These are phyloP conservation scores for Neomicropteryx cornuta DNA, from an alignment of 1,140 invertebrate genomes.

Conservation along the genomic window DNA sequence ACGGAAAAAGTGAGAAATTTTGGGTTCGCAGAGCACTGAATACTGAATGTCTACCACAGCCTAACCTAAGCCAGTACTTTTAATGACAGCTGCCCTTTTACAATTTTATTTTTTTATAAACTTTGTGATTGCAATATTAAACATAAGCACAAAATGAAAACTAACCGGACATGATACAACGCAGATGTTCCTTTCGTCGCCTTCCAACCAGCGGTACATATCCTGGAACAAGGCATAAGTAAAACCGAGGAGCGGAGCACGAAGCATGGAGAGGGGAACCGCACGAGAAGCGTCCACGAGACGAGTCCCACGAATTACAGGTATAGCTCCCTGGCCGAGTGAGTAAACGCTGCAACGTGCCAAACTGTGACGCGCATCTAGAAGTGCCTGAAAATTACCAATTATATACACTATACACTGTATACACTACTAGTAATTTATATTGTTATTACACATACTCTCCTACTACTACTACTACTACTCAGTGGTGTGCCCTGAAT, in stretches of 20 bases:
- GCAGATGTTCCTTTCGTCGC: constrained; percentile 70
- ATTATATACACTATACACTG: too few relatives aligned
- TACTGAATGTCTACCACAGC: too few relatives aligned
- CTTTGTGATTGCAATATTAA: too few relatives aligned
- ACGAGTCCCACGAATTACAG: constrained; percentile 32
- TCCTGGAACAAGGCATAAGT: constrained; percentile 75
- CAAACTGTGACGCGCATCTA: constrained; percentile 63
- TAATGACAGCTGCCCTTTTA: too few relatives aligned
- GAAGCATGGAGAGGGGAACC: constrained; percentile 24
- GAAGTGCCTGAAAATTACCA: constrained; percentile 39
- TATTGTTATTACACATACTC: too few relatives aligned
- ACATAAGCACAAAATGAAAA: constrained; percentile 16
- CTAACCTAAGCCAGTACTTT: too few relatives aligned
- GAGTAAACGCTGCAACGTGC: constrained; percentile 49
- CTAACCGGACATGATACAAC: constrained; percentile 79
- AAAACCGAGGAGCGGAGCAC: constrained; percentile 65
- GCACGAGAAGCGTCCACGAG: constrained; percentile 44
- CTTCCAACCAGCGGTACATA: constrained; percentile 75
- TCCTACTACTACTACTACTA: too few relatives aligned
- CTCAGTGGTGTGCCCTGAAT: too few relatives aligned
- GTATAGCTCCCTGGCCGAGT: constrained; percentile 43
- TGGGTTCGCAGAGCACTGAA: too few relatives aligned
- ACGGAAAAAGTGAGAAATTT: too few relatives aligned
- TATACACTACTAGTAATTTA: too few relatives aligned
- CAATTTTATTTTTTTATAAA: too few relatives aligned